Percentiles rank a stretch among this genome's conserved stretches.
Conservation (phyloP, 1,140 invertebrate species). For the Drosophila burlai region DNA sequence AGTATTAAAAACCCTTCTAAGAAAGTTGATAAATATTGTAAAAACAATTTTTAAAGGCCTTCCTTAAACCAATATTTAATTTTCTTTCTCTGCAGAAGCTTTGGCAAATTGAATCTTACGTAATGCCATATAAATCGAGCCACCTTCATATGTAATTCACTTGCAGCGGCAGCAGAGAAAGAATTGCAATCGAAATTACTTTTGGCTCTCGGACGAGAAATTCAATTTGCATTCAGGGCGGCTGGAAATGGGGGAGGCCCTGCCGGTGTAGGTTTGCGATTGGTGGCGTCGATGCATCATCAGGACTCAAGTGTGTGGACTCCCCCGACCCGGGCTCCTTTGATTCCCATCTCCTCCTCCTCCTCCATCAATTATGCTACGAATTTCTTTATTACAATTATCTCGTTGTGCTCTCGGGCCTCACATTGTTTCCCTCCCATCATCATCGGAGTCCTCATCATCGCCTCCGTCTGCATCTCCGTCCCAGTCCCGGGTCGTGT, state of each 20-base stretch:
- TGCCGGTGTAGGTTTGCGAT: neutral
- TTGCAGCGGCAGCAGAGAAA: constrained; percentile 48
- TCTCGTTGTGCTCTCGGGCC: constrained; percentile 57
- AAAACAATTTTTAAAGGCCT: neutral
- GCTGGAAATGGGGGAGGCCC: constrained; percentile 8
- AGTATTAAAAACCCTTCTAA: neutral
- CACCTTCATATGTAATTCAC: constrained; percentile 63
- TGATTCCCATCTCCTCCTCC: neutral
- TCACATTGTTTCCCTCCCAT: constrained; percentile 55
- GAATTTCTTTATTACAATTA: constrained; percentile 70
- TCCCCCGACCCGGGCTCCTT: neutral
- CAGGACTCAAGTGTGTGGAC: constrained; percentile 37
- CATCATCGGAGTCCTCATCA: constrained; percentile 21
- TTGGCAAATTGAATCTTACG: constrained; percentile 50
- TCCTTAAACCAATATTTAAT: neutral
- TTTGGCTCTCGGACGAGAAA: constrained; percentile 42
- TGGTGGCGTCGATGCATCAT: constrained; percentile 32
- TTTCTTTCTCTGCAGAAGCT: constrained; percentile 27
- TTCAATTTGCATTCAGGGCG: constrained; percentile 56
- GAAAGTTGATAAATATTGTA: neutral
- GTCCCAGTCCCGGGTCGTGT: neutral
- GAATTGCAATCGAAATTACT: constrained; percentile 61
- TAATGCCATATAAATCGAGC: constrained; percentile 54
- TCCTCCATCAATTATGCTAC: constrained; percentile 39
- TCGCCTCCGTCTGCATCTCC: constrained; percentile 19